Evolutionary conservation across 2,888 invertebrate genomes (phyloP).

Genomic region (Macrophya alboannulata): DNA sequence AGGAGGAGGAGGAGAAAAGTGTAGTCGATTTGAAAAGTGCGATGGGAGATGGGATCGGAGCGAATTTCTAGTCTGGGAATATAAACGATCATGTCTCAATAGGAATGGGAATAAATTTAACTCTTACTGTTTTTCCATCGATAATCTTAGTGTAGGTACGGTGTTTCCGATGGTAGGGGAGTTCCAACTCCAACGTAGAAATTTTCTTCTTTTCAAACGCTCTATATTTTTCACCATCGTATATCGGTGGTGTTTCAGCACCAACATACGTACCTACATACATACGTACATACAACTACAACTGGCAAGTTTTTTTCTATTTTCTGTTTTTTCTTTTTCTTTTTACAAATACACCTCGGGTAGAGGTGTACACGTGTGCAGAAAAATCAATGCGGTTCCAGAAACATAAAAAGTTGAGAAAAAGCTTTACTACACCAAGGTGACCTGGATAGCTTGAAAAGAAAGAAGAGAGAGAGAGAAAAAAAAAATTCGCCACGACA

Average conservation of each 20-base stretch:
- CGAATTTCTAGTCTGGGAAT: conserved; percentile 73
- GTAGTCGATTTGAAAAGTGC: conserved; percentile 58
- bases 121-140: conserved; percentile 63
- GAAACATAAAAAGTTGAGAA: conserved; percentile 34
- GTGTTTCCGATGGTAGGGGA: neutral
- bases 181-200: neutral
- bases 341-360: neutral
- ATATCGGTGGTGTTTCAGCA: neutral
- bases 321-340: neutral
- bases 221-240: neutral
- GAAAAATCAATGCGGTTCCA: conserved; percentile 37
- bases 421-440: conserved; percentile 40
- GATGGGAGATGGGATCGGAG: conserved; percentile 59
- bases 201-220: neutral
- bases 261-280: neutral
- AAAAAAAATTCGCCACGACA: neutral
- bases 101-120: conserved; percentile 73
- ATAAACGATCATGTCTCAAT: conserved; percentile 73
- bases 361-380: neutral
- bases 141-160: conserved; percentile 56
- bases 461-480: neutral
- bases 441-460: conserved; percentile 35
- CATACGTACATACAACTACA: neutral
- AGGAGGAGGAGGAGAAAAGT: conserved; percentile 55
- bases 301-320: neutral